Conservation (phyloP, 2,797 vertebrate species). For the Sebastiscus albofasciatus region DNA sequence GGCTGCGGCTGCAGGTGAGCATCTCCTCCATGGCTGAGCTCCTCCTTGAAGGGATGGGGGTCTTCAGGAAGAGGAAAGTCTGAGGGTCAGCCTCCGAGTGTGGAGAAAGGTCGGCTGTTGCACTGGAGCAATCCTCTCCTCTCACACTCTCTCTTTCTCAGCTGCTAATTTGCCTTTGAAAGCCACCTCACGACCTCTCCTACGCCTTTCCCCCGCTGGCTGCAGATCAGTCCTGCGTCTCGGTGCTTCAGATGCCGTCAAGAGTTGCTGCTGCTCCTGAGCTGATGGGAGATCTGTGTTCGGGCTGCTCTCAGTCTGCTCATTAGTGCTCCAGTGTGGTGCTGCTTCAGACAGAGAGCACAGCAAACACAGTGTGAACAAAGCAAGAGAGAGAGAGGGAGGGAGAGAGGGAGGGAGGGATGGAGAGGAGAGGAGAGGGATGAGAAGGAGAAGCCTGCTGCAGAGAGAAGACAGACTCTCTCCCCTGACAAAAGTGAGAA, state of each 20-base stretch:
- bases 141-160: constrained; percentile 8
- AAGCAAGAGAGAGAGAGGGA: constrained; percentile 42
- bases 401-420: constrained; percentile 22
- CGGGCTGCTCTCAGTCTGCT: constrained; percentile 54
- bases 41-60: constrained; percentile 11
- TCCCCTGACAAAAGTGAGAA: constrained; percentile 58
- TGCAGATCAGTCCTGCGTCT: constrained; percentile 63
- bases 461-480: constrained; percentile 64
- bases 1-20: constrained; percentile 79
- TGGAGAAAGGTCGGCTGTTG: constrained; percentile 6
- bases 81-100: constrained; percentile 53
- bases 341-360: constrained; percentile 66
- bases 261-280: constrained; percentile 49
- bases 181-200: constrained; percentile 61
- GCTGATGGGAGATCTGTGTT: constrained; percentile 68
- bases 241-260: constrained; percentile 48
- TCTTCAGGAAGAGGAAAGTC: constrained; percentile 40
- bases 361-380: constrained; percentile 60
- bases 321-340: constrained; percentile 69
- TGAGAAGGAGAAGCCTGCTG: constrained; percentile 59
- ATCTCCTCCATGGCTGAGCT: constrained; percentile 76
- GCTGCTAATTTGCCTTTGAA: constrained; percentile 50
- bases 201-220: constrained; percentile 46
- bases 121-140: constrained; percentile 24
- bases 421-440: constrained; percentile 40